A percentile compares a stretch with the other conserved stretches of the same genome.
Evolutionary conservation across 2,888 invertebrate species (phyloP).

Genomic region (Cryptosula pallasiana): DNA sequence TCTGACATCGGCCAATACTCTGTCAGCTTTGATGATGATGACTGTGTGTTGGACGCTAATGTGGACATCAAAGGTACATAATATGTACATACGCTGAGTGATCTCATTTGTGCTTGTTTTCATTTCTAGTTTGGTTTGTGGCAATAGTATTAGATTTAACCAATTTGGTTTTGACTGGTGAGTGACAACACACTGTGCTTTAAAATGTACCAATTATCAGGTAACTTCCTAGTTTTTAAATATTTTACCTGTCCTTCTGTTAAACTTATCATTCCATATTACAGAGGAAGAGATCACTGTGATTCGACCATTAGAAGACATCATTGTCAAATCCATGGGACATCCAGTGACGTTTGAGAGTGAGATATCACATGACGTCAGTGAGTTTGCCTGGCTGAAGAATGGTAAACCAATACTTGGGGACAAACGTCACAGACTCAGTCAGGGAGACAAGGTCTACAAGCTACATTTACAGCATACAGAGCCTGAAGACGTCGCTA

Average conservation of each 20-base stretch:
- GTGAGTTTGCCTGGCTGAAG: constrained; percentile 72
- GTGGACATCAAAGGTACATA: constrained; percentile 23
- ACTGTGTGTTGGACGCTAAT: constrained; percentile 10
- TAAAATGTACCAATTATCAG: too few species aligned
- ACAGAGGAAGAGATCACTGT: constrained; percentile 30
- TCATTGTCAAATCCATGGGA: constrained; percentile 27
- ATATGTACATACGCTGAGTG: too few species aligned
- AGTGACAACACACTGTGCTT: too few species aligned
- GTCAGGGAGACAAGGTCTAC: constrained; percentile 25
- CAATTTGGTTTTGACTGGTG: too few species aligned
- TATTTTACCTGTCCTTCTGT: too few species aligned
- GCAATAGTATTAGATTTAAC: too few species aligned
- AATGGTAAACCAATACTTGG: constrained; percentile 28
- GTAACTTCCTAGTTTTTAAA: too few species aligned
- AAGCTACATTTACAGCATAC: constrained; percentile 29
- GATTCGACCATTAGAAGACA: constrained; percentile 29
- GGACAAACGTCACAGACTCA: constrained; percentile 30
- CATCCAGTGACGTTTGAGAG: constrained; percentile 65
- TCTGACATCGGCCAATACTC: constrained; percentile 33
- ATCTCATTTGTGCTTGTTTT: too few species aligned
- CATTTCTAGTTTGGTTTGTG: too few species aligned
- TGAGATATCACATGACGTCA: constrained; percentile 70
- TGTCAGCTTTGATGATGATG: constrained; percentile 22
- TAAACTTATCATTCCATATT: too few species aligned
- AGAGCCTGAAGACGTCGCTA: constrained; percentile 30